These are phyloP conservation scores for Xiphorhynchus elegans DNA, from an alignment of 2,113 vertebrate species.

Conservation along the genomic window DNA sequence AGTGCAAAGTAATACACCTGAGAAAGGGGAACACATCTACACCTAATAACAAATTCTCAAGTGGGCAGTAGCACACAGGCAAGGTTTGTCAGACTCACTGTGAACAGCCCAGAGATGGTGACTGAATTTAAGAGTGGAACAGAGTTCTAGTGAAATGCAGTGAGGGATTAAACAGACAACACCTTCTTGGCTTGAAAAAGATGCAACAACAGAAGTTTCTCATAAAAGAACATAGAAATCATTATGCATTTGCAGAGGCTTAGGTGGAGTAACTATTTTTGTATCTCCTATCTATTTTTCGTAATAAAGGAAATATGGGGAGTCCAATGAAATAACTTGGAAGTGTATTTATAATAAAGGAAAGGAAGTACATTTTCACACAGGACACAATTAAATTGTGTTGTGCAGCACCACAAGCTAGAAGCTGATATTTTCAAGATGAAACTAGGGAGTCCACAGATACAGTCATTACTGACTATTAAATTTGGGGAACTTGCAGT, in stretches of 20 bases:
- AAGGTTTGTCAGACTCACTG: background rate
- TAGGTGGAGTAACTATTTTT: background rate
- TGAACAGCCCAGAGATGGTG: background rate
- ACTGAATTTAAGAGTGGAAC: background rate
- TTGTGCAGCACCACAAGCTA: background rate
- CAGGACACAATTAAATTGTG: background rate
- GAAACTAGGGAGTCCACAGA: background rate
- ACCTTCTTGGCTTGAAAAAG: background rate
- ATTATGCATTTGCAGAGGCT: background rate
- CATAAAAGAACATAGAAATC: background rate
- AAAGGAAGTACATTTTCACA: background rate
- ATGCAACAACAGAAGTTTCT: rapidly evolving
- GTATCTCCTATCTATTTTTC: background rate
- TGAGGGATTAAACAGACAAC: background rate
- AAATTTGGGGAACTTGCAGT: background rate
- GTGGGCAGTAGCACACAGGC: background rate
- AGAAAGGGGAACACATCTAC: background rate
- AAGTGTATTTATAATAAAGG: background rate
- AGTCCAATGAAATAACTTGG: background rate
- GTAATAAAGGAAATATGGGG: background rate
- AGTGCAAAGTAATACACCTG: background rate
- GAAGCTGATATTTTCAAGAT: background rate
- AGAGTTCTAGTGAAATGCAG: background rate
- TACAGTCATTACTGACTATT: background rate
- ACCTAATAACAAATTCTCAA: background rate